Evolutionary conservation across 2,888 invertebrate species (phyloP), one percentile per base, ranked within the genome.

Genomic region (Tyria jacobaeae): DNA sequence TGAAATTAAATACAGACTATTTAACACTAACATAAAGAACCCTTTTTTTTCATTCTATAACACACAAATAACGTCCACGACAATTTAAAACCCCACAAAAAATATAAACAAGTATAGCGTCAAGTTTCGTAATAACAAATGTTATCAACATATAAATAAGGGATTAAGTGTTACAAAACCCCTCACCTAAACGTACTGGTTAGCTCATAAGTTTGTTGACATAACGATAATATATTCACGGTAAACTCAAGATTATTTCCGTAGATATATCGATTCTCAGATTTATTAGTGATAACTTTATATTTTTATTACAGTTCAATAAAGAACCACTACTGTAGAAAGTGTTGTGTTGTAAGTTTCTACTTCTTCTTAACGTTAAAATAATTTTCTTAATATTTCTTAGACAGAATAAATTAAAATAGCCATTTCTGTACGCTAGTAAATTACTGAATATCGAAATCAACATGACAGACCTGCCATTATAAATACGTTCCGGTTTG

Each of bases 181-280:
- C 73, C 82, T 85, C 76, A 92, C 91, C 89, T 90, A 77, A 79
- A 71, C 64, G 73, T 65, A 80, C 72, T 75, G 75, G 84, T 83
- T 88, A 88, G 83, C 85, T 91, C 89, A 91, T 91, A 85, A 85
- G 84, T 88, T 88, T 88, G 86, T 89, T 88, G 88, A 89, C 85
- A 86, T 89, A 85, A 77, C 81, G 85, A 83, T 88, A 87, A 84
- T 85, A 69, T 85, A 87, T 89, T 86, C 88, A 86, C 83, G 81
- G 82, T 79, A 81, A 87, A 85, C 82, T 82, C 81, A 68, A 83
- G 76, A 83, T 75, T 88, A 86, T 85, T 88, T 88, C 85, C 76
- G 78, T 80, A 87, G 86, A 75, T 89, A 86, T 69, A 92, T 92
- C 91, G 91, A 92, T 92, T 89, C 81, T 72, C 77, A 84, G 80